These are phyloP conservation scores for Caenorhabditis imperialis DNA, from an alignment of 2,888 invertebrate species.

Conservation along the genomic window DNA sequence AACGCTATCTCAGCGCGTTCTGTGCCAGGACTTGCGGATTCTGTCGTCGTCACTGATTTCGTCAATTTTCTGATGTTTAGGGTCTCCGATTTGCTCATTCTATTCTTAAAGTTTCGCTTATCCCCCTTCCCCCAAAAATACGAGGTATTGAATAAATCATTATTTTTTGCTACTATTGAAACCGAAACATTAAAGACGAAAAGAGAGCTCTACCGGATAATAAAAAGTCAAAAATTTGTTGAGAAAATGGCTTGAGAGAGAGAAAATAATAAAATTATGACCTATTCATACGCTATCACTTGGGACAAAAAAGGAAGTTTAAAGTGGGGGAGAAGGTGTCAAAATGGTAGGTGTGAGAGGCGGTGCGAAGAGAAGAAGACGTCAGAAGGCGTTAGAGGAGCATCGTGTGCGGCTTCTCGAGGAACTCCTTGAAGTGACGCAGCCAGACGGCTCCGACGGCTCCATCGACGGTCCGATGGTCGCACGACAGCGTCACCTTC, in stretches of 20 bases:
- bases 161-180: no score
- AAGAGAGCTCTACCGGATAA: slow-evolving; percentile 16
- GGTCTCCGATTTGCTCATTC: slow-evolving; percentile 16
- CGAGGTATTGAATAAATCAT: slow-evolving; percentile 8
- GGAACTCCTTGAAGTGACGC: slow-evolving; percentile 87
- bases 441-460: slow-evolving; percentile 98
- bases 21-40: slow-evolving; percentile 60
- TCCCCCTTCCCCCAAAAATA: slow-evolving; percentile 3
- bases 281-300: slow-evolving; percentile 46
- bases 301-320: slow-evolving; percentile 4
- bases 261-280: slow-evolving; percentile 36
- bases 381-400: slow-evolving; percentile 84
- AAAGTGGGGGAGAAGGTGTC: slow-evolving; percentile 15
- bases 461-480: slow-evolving; percentile 97
- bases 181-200: slow-evolving; percentile 14
- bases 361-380: neutral
- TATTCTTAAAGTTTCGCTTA: slow-evolving; percentile 14
- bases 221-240: slow-evolving; percentile 1
- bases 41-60: slow-evolving; percentile 39
- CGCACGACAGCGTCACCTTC: slow-evolving; percentile 93
- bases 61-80: slow-evolving; percentile 1
- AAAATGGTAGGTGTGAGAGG: slow-evolving; percentile 13
- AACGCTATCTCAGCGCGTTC: slow-evolving; percentile 51
- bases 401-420: slow-evolving; percentile 95
- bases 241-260: slow-evolving; percentile 5